Base-by-base conservation (phyloP, 2,888 invertebrate genomes). In the Prenolepis imparis region DNA sequence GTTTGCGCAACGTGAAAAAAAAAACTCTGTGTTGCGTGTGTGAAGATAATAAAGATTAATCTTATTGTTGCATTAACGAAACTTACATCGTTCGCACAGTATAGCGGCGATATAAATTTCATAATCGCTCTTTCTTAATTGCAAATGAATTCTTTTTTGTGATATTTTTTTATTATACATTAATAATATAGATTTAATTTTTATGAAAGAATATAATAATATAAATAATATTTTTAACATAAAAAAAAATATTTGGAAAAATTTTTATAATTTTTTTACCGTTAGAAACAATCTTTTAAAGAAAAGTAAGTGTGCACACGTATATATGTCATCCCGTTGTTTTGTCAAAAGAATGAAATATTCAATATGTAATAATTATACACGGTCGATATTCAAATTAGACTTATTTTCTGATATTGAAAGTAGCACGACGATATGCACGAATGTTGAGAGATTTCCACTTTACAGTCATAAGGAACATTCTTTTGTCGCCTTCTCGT, bases 31-130 rank as follows among this genome's bases (percentile, higher is more conserved):
- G 12, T 48, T 24, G 18, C 64, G 8, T 15, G n/a, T 39, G 64
- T 41, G n/a, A 75, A 32, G 12, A 75, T 66, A 75, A 75, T 75
- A 66, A 75, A 66, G 48, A 75, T 28, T 28, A 28, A 28, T 66
- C 18, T 66, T 66, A 39, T 75, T 39, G 11, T 52, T 36, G 24
- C n/a, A 39, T 66, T 28, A 28, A 32, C 3, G 15, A 21, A 48
- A 32, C 12, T 75, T 64, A 24, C 15, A 1, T 64, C 12, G 15
- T 63, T 74, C 44, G 15, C 11, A 64, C 11, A 12, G 8, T n/a
- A 18, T 36, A 21, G 2, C 12, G 8, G 21, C 4, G n/a, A 44
- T 36, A 74, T 12, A 52, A 52, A 64, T 48, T 75, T 48, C n/a
- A 39, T 52, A 52, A 18, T 64, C 21, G 44, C 12, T 74, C 9